A percentile compares a stretch with the other conserved stretches of the same genome.
These are phyloP conservation scores for Palythoa caribaeorum DNA, from an alignment of 92 coral and sea anemone species.

Conservation along the genomic window DNA sequence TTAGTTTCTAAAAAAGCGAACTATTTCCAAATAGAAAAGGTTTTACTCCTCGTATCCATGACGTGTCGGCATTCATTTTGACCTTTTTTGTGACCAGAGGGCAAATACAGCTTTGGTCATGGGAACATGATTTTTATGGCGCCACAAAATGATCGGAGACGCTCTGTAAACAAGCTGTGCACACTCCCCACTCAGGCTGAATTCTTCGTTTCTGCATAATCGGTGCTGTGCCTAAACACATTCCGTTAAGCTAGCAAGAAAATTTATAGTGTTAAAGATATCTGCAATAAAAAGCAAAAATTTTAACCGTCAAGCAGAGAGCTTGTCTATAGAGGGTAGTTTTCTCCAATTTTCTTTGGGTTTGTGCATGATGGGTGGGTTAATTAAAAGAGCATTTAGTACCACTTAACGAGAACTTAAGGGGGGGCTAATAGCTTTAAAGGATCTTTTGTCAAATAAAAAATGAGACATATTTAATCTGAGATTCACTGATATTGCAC, in stretches of 20 bases:
- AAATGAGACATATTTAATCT: slow-evolving; percentile 24
- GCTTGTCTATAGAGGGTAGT: background rate
- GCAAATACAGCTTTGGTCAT: slow-evolving; percentile 39
- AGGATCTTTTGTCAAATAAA: slow-evolving; percentile 38
- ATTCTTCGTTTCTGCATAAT: slow-evolving; percentile 1
- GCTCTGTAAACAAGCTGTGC: background rate
- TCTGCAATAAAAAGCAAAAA: background rate
- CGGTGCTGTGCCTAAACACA: slow-evolving; percentile 4
- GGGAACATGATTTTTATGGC: slow-evolving; percentile 46
- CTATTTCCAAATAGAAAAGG: slow-evolving; percentile 30
- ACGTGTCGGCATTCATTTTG: slow-evolving; percentile 35
- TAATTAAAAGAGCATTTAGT: slow-evolving; percentile 1
- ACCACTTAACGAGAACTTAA: slow-evolving; percentile 40
- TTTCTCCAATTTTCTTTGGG: slow-evolving; percentile 9
- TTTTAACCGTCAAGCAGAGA: background rate
- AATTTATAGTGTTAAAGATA: background rate
- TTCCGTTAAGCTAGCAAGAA: background rate
- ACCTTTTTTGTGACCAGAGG: slow-evolving; percentile 40
- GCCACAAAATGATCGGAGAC: background rate
- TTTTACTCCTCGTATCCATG: slow-evolving; percentile 8
- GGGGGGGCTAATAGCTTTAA: slow-evolving; percentile 22
- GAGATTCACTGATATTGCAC: slow-evolving; percentile 42
- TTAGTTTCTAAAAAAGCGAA: slow-evolving; percentile 38
- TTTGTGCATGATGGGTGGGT: background rate
- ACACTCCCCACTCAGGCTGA: background rate